These are phyloP conservation scores for Acrocephalus kingi DNA, from an alignment of 2,113 vertebrate genomes.

Conservation along the genomic window DNA sequence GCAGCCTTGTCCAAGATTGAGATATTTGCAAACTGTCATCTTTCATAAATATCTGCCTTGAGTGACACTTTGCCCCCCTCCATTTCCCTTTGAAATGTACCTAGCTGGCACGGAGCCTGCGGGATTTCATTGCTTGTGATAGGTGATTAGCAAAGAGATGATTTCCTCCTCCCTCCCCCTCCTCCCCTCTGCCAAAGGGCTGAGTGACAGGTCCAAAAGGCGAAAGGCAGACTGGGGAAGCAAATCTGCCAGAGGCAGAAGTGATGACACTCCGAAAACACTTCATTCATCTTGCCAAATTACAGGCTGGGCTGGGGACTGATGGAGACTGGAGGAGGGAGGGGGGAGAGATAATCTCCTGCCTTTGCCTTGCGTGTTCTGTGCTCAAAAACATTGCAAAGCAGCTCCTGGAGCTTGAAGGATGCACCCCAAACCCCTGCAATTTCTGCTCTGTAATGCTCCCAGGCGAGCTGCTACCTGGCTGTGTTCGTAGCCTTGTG, in stretches of 20 bases:
- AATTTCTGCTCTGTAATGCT: slow-evolving; percentile 13
- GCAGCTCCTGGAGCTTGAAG: neutral
- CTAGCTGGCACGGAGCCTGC: slow-evolving; percentile 70
- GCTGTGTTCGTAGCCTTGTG: neutral
- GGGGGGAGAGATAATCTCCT: neutral
- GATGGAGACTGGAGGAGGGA: neutral
- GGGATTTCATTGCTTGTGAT: slow-evolving; percentile 79
- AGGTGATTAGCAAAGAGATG: slow-evolving; percentile 77
- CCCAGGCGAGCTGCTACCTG: slow-evolving; percentile 13
- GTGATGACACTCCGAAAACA: slow-evolving; percentile 61
- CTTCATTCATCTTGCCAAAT: slow-evolving; percentile 69
- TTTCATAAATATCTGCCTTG: slow-evolving; percentile 93
- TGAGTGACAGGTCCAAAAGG: slow-evolving; percentile 70
- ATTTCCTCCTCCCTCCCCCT: slow-evolving; percentile 55
- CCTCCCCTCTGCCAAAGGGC: slow-evolving; percentile 60
- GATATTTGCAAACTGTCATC: slow-evolving; percentile 99
- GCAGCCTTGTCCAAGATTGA: slow-evolving; percentile 91
- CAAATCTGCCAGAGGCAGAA: slow-evolving; percentile 67
- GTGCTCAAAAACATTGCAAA: neutral
- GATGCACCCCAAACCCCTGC: neutral
- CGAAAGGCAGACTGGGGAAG: slow-evolving; percentile 70
- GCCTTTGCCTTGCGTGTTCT: slow-evolving; percentile 6
- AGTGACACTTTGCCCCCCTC: slow-evolving; percentile 77
- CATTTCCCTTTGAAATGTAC: slow-evolving; percentile 75
- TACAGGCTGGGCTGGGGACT: slow-evolving; percentile 61